Evolutionary conservation across 1,140 invertebrate species (phyloP), one percentile per base, ranked within the genome.

Genomic region (Platorchestia sp.): DNA sequence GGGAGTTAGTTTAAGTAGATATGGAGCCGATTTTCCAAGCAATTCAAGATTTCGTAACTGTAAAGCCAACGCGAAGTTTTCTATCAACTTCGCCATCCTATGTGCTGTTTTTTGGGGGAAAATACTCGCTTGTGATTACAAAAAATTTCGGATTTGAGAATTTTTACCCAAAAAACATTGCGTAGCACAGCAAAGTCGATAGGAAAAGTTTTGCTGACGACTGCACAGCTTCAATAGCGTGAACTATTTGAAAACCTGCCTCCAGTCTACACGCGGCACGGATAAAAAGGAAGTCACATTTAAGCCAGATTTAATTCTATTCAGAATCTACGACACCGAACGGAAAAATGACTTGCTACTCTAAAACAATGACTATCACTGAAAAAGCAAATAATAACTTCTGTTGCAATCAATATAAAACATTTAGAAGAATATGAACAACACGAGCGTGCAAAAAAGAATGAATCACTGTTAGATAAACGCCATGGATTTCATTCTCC

Each of bases 321-420:
- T 36, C 10, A 75, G 59, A 75, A 3, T 75, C 59, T 75, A 75
- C 1, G 59, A 75, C 59, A 75, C 59, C 59, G 27, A 75, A 75
- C 59, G 36, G 27, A 75, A 75, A 75, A 75, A 75, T 75, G 14
- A 75, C 47, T 51, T 19, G 19, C 59, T 75, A 75, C 59, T 22
- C 59, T 75, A 75, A 75, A 75, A 75, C 59, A 75, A 75, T 75
- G 59, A 75, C 59, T 75, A 75, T 75, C 59, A 75, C 59, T 36
- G 59, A 75, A 27, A 75, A 10, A 75, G 1, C 59, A 75, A 75
- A 75, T 27, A 27, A 75, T 75, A 75, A 75, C 36, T 75, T 51
- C 6, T 75, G 10, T 27, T 3, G 59, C 36, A 10, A 75, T 27
- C 59, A 10, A 75, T 36, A 75, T 36, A 75, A 10, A 75, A 75